These are phyloP conservation scores for Sebastes itinus DNA, from an alignment of 2,797 vertebrate species.

Conservation along the genomic window DNA sequence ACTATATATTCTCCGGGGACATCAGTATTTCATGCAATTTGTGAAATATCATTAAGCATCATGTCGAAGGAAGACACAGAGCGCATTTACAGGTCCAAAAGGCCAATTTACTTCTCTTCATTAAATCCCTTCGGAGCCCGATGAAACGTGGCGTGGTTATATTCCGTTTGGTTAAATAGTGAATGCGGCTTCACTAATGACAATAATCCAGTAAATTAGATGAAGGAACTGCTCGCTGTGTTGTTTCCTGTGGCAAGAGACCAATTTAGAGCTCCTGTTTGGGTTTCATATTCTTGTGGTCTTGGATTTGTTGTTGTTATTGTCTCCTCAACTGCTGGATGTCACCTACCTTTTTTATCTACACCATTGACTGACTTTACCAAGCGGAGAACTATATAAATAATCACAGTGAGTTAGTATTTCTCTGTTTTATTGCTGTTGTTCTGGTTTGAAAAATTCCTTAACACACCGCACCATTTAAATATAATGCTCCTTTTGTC, in stretches of 20 bases:
- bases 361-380: not conserved
- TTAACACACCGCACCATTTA: not conserved
- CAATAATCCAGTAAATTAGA: slow-evolving; percentile 16
- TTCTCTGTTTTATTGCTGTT: not conserved
- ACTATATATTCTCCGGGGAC: not conserved
- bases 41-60: not conserved
- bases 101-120: slow-evolving; percentile 26
- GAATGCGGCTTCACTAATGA: slow-evolving; percentile 26
- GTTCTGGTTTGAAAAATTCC: not conserved
- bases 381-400: not conserved
- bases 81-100: slow-evolving; percentile 36
- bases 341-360: not conserved
- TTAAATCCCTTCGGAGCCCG: slow-evolving; percentile 27
- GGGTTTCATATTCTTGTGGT: slow-evolving; percentile 2
- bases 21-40: not conserved
- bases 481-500: not conserved
- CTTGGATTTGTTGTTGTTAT: not conserved
- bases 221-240: not conserved
- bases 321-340: not conserved
- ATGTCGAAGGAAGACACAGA: not conserved
- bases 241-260: not conserved
- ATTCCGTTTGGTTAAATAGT: slow-evolving; percentile 20
- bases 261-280: not conserved
- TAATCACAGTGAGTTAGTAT: slow-evolving; percentile 1
- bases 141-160: slow-evolving; percentile 22